Evolutionary conservation across 2,888 invertebrate genomes (phyloP).

Genomic region (Macrophya alboannulata): DNA sequence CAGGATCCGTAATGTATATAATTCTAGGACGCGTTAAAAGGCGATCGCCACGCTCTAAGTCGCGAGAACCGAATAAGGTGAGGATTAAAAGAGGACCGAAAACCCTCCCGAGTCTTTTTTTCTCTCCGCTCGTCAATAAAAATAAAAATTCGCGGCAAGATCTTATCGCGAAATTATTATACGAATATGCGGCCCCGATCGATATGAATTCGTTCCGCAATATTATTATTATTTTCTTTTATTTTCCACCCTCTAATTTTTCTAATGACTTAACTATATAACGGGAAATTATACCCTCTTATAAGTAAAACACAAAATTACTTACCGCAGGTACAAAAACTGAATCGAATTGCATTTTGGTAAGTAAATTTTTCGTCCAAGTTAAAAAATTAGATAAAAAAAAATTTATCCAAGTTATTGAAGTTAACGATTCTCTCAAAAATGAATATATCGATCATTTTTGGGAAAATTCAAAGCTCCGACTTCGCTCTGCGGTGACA

Average conservation of each 20-base stretch:
- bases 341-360: not conserved
- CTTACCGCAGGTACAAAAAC: not conserved
- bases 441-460: not conserved
- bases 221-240: not conserved
- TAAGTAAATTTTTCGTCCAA: not conserved
- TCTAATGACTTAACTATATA: slow-evolving; percentile 25
- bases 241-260: not conserved
- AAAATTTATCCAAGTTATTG: not conserved
- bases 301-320: not conserved
- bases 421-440: not conserved
- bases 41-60: slow-evolving; percentile 33
- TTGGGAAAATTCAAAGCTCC: not conserved
- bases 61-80: slow-evolving; percentile 34
- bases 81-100: slow-evolving; percentile 28
- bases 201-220: slow-evolving; percentile 37
- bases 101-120: not conserved
- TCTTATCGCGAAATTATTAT: slow-evolving; percentile 35
- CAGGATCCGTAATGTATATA: slow-evolving; percentile 40
- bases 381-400: not conserved
- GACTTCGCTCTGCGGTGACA: not conserved
- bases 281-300: not conserved
- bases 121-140: not conserved
- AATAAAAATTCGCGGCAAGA: not conserved
- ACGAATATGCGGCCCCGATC: slow-evolving; percentile 6
- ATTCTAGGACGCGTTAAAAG: slow-evolving; percentile 49